Conservation (phyloP, 2,113 vertebrate genomes). For the Conger conger region DNA sequence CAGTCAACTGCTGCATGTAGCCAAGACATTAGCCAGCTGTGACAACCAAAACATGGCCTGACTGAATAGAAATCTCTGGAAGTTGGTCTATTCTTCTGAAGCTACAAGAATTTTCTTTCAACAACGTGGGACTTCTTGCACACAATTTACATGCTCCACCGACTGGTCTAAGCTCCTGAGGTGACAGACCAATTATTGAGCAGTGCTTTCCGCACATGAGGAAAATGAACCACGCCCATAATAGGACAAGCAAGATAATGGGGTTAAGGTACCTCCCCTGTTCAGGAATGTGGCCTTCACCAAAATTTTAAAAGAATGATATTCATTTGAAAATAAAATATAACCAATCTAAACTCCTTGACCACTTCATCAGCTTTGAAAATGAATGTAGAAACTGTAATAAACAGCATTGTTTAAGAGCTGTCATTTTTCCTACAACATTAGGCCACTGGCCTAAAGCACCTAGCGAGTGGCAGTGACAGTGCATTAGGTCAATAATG, state of each 20-base stretch:
- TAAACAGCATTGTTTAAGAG: not conserved
- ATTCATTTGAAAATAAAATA: not conserved
- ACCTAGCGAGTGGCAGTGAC: not conserved
- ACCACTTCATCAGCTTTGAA: not conserved
- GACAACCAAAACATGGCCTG: not conserved
- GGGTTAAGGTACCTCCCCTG: not conserved
- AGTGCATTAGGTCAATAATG: not conserved
- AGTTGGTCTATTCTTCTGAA: not conserved
- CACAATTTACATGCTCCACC: not conserved
- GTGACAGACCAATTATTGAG: not conserved
- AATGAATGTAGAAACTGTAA: not conserved
- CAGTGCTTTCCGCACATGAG: not conserved
- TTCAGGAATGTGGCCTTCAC: not conserved
- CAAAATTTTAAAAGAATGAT: not conserved
- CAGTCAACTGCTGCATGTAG: not conserved
- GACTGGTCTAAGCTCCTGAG: not conserved
- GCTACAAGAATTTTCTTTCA: not conserved
- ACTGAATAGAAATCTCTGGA: not conserved
- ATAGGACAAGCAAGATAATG: not conserved
- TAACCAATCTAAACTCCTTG: not conserved
- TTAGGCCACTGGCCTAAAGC: not conserved
- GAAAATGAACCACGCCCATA: not conserved
- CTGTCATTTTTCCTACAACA: not conserved
- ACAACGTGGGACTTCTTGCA: not conserved
- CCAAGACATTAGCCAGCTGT: not conserved